These are phyloP conservation scores for Tachypleus tridentatus DNA, from an alignment of 1,140 invertebrate species.

Conservation along the genomic window DNA sequence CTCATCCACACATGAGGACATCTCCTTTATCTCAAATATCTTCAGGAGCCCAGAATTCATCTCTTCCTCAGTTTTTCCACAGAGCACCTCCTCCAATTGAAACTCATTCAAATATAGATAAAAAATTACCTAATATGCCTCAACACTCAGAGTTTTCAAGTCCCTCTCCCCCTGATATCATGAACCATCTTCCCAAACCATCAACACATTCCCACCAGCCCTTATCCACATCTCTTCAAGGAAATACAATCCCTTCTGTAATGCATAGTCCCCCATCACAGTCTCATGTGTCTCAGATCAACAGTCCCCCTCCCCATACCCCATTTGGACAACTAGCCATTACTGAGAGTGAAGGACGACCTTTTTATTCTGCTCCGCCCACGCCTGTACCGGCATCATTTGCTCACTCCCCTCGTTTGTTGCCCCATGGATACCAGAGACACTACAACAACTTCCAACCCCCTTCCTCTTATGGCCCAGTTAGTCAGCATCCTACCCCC, in stretches of 20 bases:
- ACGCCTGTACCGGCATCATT: slow-evolving; percentile 19
- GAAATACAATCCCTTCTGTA: neutral
- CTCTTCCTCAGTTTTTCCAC: slow-evolving; percentile 14
- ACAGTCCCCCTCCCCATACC: slow-evolving; percentile 6
- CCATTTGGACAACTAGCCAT: slow-evolving; percentile 6
- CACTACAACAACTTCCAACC: slow-evolving; percentile 19
- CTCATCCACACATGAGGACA: slow-evolving; percentile 1
- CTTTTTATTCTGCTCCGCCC: slow-evolving; percentile 21
- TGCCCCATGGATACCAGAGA: slow-evolving; percentile 14
- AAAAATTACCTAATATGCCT: slow-evolving; percentile 8
- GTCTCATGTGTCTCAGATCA: neutral
- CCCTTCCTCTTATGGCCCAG: slow-evolving; percentile 15
- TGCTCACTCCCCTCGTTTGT: slow-evolving; percentile 16
- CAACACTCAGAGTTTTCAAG: slow-evolving; percentile 13
- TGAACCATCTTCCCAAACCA: slow-evolving; percentile 1
- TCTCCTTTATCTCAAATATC: too few relatives aligned
- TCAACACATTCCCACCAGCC: neutral
- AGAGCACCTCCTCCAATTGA: slow-evolving; percentile 16
- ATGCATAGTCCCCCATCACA: neutral
- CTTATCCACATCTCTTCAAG: neutral
- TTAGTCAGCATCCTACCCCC: slow-evolving; percentile 17
- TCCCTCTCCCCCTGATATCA: slow-evolving; percentile 10
- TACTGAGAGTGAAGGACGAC: slow-evolving; percentile 15
- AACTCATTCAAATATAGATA: slow-evolving; percentile 6
- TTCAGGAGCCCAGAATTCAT: neutral